phyloP scores from a whole-genome alignment of 1,140 invertebrate genomes.

The Lepidurus arcticus region DNA sequence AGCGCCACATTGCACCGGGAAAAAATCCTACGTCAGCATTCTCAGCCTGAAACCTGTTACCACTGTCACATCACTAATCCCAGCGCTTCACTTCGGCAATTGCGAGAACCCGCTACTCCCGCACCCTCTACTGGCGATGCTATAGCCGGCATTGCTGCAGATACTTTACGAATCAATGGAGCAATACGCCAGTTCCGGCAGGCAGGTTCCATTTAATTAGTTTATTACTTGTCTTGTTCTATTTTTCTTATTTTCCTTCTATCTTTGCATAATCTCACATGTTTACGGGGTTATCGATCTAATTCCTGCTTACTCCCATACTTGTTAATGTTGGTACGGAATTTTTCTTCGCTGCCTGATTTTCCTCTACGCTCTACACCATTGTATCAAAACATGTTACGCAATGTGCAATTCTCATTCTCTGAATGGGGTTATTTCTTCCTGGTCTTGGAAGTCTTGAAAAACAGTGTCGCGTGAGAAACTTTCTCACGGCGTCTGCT shows the following conservation, averaged over 20 bases:
- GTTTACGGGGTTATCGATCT: background rate
- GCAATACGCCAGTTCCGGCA: constrained; percentile 94
- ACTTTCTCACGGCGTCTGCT: background rate
- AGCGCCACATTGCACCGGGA: constrained; percentile 42
- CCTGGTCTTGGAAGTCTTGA: too few relatives aligned
- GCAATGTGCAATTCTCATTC: too few relatives aligned
- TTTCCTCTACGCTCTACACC: too few relatives aligned
- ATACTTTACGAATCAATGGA: constrained; percentile 91
- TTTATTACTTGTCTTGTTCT: background rate
- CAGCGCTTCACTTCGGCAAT: constrained; percentile 67
- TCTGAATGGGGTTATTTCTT: too few relatives aligned
- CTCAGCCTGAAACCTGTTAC: constrained; percentile 68
- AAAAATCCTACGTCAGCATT: constrained; percentile 81
- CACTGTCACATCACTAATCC: constrained; percentile 40
- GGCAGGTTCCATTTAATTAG: constrained; percentile 54
- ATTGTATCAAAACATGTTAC: too few relatives aligned
- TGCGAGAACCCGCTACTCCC: constrained; percentile 59
- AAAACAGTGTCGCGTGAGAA: background rate
- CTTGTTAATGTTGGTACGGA: too few relatives aligned
- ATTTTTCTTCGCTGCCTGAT: too few relatives aligned
- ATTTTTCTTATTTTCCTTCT: background rate
- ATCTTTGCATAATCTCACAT: background rate
- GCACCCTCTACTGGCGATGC: constrained; percentile 52
- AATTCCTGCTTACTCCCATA: too few relatives aligned
- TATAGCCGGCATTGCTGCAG: constrained; percentile 93